Percentiles rank a stretch among this genome's conserved stretches.
Evolutionary conservation across 2,797 vertebrate species (phyloP).

Genomic region (Hylomyscus alleni): DNA sequence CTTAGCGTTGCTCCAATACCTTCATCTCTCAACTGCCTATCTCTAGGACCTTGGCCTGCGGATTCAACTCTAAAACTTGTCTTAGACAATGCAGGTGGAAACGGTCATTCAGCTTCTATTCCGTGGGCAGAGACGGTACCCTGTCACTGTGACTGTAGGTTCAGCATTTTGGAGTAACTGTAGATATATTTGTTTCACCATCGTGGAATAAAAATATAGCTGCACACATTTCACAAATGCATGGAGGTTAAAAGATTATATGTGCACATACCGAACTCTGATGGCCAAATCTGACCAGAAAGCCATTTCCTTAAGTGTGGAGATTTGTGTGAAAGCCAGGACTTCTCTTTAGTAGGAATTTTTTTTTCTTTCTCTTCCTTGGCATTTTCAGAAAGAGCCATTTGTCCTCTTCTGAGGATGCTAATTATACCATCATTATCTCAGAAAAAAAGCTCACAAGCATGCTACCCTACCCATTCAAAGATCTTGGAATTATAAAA

Average conservation of each 20-base stretch:
- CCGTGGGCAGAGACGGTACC: slow-evolving; percentile 33
- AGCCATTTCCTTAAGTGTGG: slow-evolving; percentile 44
- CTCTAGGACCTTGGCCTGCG: slow-evolving; percentile 54
- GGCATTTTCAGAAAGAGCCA: slow-evolving; percentile 35
- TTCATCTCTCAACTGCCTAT: slow-evolving; percentile 39
- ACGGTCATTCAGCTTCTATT: neutral
- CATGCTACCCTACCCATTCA: neutral
- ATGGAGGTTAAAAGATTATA: slow-evolving; percentile 48
- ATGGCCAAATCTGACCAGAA: slow-evolving; percentile 28
- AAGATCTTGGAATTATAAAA: slow-evolving; percentile 55
- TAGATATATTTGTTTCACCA: neutral
- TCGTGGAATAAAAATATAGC: neutral
- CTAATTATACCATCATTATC: slow-evolving; percentile 25
- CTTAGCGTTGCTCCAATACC: slow-evolving; percentile 20
- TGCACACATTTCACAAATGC: neutral
- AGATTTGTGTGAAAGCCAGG: neutral
- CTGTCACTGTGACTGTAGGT: slow-evolving; percentile 43
- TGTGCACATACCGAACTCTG: slow-evolving; percentile 31
- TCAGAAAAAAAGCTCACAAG: slow-evolving; percentile 38
- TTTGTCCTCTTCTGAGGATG: slow-evolving; percentile 1
- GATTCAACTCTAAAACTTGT: slow-evolving; percentile 56
- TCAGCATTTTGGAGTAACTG: slow-evolving; percentile 48
- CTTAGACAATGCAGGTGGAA: slow-evolving; percentile 14
- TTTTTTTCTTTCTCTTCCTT: slow-evolving; percentile 23
- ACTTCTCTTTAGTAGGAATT: slow-evolving; percentile 9